Conservation (phyloP, 2,113 vertebrate genomes). For the Mystacornis crossleyi region DNA sequence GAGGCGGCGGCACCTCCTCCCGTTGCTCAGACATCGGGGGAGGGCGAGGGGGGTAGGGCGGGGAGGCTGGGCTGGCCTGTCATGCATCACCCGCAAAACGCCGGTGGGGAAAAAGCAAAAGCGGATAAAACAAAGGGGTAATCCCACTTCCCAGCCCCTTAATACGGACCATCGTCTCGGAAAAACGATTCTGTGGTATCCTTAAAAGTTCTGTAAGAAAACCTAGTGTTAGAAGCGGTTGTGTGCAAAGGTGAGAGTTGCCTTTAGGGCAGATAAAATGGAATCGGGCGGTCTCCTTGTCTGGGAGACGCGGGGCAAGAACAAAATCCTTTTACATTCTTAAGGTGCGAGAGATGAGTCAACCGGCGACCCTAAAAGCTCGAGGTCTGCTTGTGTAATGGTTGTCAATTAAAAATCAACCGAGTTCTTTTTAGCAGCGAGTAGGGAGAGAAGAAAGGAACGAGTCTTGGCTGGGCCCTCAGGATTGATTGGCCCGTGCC, state of each 20-base stretch:
- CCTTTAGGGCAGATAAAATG: conserved; percentile 51
- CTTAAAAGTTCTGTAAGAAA: background rate
- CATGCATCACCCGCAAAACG: conserved; percentile 74
- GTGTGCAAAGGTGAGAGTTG: background rate
- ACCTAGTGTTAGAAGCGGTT: background rate
- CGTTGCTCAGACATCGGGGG: background rate
- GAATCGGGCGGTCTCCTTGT: background rate
- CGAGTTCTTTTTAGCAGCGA: background rate
- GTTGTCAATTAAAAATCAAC: background rate
- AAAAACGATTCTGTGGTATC: background rate
- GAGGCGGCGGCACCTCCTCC: conserved; percentile 36
- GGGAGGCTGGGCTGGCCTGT: conserved; percentile 62
- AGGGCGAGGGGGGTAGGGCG: conserved; percentile 13
- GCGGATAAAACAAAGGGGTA: conserved; percentile 70
- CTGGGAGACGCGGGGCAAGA: background rate
- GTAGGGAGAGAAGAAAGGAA: background rate
- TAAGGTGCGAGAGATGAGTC: background rate
- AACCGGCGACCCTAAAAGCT: background rate
- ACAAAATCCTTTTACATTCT: background rate
- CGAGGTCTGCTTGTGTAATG: background rate
- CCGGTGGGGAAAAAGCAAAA: conserved; percentile 62
- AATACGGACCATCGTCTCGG: background rate
- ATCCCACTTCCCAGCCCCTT: background rate
- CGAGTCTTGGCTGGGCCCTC: background rate
- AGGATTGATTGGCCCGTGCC: background rate